Evolutionary conservation across 2,888 invertebrate species (phyloP).

Genomic region (Rhingia rostrata): DNA sequence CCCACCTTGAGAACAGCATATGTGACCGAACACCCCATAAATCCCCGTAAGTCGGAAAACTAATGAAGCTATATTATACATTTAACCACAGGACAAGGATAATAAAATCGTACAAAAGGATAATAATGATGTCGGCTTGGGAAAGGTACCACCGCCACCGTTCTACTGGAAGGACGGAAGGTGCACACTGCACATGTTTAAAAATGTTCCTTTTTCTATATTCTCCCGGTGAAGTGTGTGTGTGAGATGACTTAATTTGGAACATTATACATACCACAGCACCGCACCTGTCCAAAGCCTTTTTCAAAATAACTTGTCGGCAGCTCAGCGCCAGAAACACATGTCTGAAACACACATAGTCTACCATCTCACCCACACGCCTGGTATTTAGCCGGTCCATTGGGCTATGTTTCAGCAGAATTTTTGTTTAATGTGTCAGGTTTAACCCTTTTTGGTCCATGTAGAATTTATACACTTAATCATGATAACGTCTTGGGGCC

Average conservation of each 20-base stretch:
- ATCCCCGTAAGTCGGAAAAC: conserved; percentile 62
- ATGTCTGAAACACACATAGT: conserved; percentile 29
- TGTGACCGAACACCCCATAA: conserved; percentile 59
- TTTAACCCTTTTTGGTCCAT: conserved; percentile 51
- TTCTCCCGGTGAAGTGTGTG: neutral
- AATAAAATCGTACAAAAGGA: conserved; percentile 73
- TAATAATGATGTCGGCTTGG: conserved; percentile 68
- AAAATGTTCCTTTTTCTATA: conserved; percentile 45
- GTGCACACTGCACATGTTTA: conserved; percentile 46
- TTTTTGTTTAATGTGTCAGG: conserved; percentile 61
- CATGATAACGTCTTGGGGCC: conserved; percentile 72
- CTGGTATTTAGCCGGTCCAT: conserved; percentile 65
- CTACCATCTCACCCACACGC: conserved; percentile 32
- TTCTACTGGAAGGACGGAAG: neutral
- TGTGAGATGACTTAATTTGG: conserved; percentile 55
- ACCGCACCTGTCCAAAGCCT: conserved; percentile 28
- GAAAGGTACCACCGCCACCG: conserved; percentile 10
- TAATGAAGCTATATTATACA: conserved; percentile 71
- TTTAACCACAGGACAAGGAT: conserved; percentile 71
- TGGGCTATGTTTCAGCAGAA: conserved; percentile 67
- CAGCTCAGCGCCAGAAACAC: conserved; percentile 45
- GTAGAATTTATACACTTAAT: conserved; percentile 68
- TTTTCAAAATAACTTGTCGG: conserved; percentile 32
- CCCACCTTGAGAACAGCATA: conserved; percentile 17
- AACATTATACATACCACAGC: conserved; percentile 44